These are phyloP conservation scores for Tholera decimalis DNA, from an alignment of 2,888 invertebrate species.

Conservation along the genomic window DNA sequence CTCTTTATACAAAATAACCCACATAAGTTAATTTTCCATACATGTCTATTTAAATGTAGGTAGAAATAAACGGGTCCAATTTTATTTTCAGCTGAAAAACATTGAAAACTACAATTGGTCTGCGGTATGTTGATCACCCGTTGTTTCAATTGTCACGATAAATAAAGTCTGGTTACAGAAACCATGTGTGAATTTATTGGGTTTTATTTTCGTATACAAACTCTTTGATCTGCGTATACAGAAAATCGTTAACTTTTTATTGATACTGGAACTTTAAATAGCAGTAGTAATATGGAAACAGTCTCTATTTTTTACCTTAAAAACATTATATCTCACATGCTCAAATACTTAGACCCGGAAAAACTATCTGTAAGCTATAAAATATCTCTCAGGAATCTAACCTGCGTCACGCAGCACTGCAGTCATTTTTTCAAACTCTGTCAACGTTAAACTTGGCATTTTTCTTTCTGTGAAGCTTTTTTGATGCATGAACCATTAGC, in stretches of 20 bases:
- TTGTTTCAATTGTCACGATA: constrained; percentile 50
- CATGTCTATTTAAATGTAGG: constrained; percentile 13
- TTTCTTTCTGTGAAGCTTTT: too few relatives aligned
- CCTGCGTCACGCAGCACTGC: too few relatives aligned
- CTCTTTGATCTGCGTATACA: constrained; percentile 32
- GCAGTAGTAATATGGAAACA: background rate
- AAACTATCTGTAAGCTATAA: too few relatives aligned
- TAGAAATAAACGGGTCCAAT: constrained; percentile 13
- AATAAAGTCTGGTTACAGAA: constrained; percentile 42
- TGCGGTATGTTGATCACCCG: constrained; percentile 44
- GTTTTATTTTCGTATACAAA: constrained; percentile 28
- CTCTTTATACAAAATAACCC: background rate
- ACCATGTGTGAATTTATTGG: constrained; percentile 49
- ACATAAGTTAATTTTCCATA: constrained; percentile 1
- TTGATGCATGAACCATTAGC: too few relatives aligned
- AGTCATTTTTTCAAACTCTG: too few relatives aligned
- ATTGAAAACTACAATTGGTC: constrained; percentile 36
- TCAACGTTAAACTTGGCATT: too few relatives aligned
- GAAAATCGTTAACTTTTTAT: background rate
- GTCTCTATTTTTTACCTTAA: too few relatives aligned
- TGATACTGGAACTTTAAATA: background rate
- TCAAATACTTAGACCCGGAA: too few relatives aligned
- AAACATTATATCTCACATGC: too few relatives aligned
- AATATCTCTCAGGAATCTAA: too few relatives aligned
- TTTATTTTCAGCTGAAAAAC: constrained; percentile 41